Evolutionary conservation across 2,888 invertebrate species (phyloP), one percentile per base, ranked within the genome.

Genomic region (Hoplodrina ambigua): DNA sequence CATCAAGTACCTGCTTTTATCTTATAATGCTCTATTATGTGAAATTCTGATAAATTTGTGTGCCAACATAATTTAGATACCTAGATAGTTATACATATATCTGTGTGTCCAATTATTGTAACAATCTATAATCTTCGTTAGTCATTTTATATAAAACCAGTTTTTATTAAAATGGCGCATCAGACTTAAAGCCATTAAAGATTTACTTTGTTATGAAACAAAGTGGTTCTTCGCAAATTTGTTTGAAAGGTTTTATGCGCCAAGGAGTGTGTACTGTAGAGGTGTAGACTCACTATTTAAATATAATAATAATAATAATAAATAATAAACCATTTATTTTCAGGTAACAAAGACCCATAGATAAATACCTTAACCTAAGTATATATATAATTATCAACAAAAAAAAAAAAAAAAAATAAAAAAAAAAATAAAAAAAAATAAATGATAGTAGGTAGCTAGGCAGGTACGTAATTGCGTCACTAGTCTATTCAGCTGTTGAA

Each of bases 401-500:
- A n/a, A n/a, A n/a, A n/a, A n/a, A n/a, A n/a, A n/a, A n/a, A n/a
- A n/a, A n/a, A n/a, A n/a, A n/a, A n/a, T n/a, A n/a, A n/a, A n/a
- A n/a, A n/a, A n/a, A n/a, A n/a, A n/a, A n/a, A n/a, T n/a, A n/a
- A n/a, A n/a, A n/a, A n/a, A n/a, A n/a, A n/a, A n/a, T n/a, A 69
- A 59, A 73, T 30, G 20, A 56, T 66, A 53, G 58, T 13, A 17
- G 58, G 30, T 72, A 60, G 37, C 37, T 37, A 41, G 7, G 7
- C 5, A 59, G 11, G 37, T 64, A 56, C 25, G 19, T 17, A 50
- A 50, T 80, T 72, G 58, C 68, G 60, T 85, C 80, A 81, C 50
- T 75, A 25, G 54, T 55, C 69, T 52, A 66, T 75, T 82, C 37
- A 54, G 50, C 66, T 58, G 67, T 60, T 74, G 68, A 78, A 81